Evolutionary conservation across 2,797 vertebrate species (phyloP).

Genomic region (Propithecus perrieri): DNA sequence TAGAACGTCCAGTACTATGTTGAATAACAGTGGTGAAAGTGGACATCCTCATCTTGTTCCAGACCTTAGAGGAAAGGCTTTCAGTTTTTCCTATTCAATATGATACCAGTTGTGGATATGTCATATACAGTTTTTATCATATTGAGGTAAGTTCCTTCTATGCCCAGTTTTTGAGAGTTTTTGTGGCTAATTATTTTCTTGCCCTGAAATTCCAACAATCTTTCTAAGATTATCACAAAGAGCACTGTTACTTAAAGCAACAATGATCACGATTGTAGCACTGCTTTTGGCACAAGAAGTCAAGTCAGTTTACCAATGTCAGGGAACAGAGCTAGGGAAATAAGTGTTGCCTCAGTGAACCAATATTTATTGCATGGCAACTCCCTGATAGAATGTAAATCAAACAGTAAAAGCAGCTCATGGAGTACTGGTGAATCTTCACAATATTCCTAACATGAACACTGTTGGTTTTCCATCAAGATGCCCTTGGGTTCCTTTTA

Average conservation of each 20-base stretch:
- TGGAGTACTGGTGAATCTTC: neutral
- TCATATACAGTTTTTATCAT: no score
- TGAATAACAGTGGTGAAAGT: no score
- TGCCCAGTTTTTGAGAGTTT: neutral
- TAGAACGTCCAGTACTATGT: no score
- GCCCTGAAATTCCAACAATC: neutral
- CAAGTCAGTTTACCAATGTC: neutral
- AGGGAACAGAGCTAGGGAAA: neutral
- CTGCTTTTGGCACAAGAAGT: neutral
- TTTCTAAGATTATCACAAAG: neutral
- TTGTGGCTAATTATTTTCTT: neutral
- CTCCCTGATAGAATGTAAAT: neutral
- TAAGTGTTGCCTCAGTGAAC: neutral
- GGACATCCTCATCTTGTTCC: no score
- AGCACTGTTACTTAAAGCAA: neutral
- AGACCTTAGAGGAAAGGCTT: no score
- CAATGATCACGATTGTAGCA: neutral
- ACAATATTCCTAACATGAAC: neutral
- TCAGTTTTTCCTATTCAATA: no score
- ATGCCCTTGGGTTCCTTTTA: accelerated
- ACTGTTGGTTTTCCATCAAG: neutral
- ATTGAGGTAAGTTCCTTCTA: no score
- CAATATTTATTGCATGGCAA: neutral
- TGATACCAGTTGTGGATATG: no score
- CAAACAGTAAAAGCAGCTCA: neutral